These are phyloP conservation scores for Andrena dorsata DNA, from an alignment of 2,888 invertebrate species.

Conservation along the genomic window DNA sequence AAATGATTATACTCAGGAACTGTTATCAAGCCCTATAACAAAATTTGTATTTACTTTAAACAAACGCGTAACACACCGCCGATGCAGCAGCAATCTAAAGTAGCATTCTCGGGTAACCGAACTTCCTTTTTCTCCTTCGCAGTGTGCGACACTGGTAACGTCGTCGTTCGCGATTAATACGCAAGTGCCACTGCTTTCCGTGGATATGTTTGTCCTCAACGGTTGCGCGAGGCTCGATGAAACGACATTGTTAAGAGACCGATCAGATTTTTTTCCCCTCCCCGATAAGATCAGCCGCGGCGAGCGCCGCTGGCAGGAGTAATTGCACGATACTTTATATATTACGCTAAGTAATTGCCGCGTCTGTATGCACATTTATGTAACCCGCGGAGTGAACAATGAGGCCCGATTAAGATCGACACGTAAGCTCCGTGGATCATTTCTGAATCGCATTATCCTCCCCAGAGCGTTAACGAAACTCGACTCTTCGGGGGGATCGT, in stretches of 20 bases:
- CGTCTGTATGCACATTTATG: constrained; percentile 57
- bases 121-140: no score
- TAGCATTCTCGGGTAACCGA: no score
- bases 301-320: constrained; percentile 47
- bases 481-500: background rate
- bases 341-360: constrained; percentile 61
- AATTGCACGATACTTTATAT: constrained; percentile 67
- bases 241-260: constrained; percentile 61
- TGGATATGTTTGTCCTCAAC: constrained; percentile 34
- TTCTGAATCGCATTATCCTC: constrained; percentile 53
- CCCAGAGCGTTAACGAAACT: constrained; percentile 39
- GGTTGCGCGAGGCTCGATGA: constrained; percentile 26
- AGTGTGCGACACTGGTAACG: background rate
- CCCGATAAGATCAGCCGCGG: constrained; percentile 59
- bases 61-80: no score
- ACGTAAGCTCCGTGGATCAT: constrained; percentile 36
- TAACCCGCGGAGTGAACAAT: constrained; percentile 63
- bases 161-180: background rate
- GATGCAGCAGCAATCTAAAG: no score
- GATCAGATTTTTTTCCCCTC: constrained; percentile 53
- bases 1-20: no score
- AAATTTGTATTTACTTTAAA: no score
- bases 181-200: background rate
- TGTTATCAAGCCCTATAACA: no score
- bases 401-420: constrained; percentile 59